phyloP scores from a whole-genome alignment of 2,113 vertebrate species.

The Isurus oxyrinchus region DNA sequence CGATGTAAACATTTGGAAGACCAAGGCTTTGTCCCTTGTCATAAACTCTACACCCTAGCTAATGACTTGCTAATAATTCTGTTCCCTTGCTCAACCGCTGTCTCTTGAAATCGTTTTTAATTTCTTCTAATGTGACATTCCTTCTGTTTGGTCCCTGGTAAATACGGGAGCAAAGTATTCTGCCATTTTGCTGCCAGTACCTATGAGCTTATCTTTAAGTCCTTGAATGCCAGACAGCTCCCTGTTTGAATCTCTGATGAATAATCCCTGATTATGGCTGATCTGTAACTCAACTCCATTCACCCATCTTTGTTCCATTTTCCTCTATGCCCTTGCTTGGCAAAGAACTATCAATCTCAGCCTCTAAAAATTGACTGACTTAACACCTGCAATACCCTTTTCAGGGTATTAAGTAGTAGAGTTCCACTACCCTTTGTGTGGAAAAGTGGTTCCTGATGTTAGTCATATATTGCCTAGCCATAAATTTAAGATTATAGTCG shows the following conservation, averaged over 20 bases:
- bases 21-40: neutral
- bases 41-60: neutral
- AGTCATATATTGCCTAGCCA: too few species aligned
- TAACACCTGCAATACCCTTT: too few species aligned
- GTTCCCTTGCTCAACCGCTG: neutral
- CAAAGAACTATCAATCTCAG: neutral
- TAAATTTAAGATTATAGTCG: neutral
- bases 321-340: neutral
- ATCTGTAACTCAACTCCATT: neutral
- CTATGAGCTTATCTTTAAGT: too few species aligned
- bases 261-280: neutral
- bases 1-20: too few species aligned
- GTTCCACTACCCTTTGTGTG: neutral
- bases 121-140: neutral
- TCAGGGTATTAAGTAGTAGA: neutral
- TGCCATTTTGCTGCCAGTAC: too few species aligned
- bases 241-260: too few species aligned
- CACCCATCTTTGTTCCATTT: neutral
- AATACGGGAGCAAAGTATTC: too few species aligned
- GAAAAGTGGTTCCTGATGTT: neutral
- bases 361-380: neutral
- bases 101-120: neutral
- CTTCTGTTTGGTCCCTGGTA: too few species aligned
- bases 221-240: too few species aligned
- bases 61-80: too few species aligned